A percentile compares a stretch with the other conserved stretches of the same genome.
These are phyloP conservation scores for Vandiemenella viatica DNA, from an alignment of 2,888 invertebrate genomes.

Conservation along the genomic window DNA sequence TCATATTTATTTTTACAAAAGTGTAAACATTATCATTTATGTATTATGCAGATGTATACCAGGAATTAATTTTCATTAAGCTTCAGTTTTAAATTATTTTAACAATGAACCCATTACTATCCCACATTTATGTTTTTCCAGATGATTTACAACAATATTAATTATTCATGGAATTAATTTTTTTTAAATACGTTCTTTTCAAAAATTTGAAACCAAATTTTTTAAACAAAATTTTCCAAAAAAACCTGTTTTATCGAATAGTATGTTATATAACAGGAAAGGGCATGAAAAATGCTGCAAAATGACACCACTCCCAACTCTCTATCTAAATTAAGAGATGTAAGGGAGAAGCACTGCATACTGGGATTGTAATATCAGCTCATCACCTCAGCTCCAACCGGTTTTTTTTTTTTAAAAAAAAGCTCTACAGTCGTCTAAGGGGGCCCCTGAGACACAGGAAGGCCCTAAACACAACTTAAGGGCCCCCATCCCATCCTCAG, in stretches of 20 bases:
- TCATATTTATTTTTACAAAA: not conserved
- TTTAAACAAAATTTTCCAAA: not conserved
- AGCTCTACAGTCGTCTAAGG: no score
- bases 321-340: no score
- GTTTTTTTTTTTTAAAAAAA: no score
- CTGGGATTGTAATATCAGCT: no score
- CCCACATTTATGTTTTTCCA: no score
- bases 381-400: no score
- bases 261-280: not conserved
- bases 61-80: not conserved
- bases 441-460: no score
- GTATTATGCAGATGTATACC: not conserved
- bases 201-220: not conserved
- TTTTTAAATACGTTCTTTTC: not conserved
- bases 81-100: not conserved
- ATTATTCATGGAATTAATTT: not conserved
- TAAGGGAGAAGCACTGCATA: no score
- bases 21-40: not conserved
- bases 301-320: not conserved
- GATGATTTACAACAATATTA: not conserved
- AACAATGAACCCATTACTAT: no score
- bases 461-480: no score
- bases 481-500: no score
- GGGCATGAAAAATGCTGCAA: not conserved
- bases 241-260: not conserved